phyloP scores from a whole-genome alignment of 2,797 vertebrate species.

The Masticophis lateralis region DNA sequence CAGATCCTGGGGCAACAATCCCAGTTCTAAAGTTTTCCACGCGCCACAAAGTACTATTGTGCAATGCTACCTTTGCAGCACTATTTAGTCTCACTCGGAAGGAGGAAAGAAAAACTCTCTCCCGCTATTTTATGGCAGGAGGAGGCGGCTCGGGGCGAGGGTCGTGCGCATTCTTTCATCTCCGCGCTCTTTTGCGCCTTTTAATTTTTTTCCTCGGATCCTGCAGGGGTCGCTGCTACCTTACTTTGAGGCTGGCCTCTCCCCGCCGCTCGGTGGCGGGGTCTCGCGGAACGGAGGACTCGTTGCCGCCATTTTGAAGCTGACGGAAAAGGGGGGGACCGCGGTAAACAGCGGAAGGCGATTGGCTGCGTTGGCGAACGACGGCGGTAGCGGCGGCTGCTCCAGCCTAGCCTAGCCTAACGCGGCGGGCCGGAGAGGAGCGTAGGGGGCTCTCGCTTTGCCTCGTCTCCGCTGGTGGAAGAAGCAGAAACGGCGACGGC shows the following conservation, averaged over 20 bases:
- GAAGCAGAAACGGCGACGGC: slow-evolving; percentile 9
- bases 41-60: neutral
- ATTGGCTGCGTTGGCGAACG: slow-evolving; percentile 71
- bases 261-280: slow-evolving; percentile 52
- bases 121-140: neutral
- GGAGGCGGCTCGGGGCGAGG: neutral
- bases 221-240: slow-evolving; percentile 70
- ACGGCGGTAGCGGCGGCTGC: slow-evolving; percentile 60
- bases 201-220: neutral
- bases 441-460: slow-evolving; percentile 40
- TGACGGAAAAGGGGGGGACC: slow-evolving; percentile 69
- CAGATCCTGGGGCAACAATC: neutral
- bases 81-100: neutral
- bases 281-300: slow-evolving; percentile 72
- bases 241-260: slow-evolving; percentile 27
- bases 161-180: neutral
- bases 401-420: slow-evolving; percentile 60
- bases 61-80: neutral
- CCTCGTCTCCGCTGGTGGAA: slow-evolving; percentile 33
- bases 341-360: slow-evolving; percentile 73
- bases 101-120: neutral
- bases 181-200: neutral
- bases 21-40: neutral
- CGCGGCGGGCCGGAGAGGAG: slow-evolving; percentile 63
- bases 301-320: slow-evolving; percentile 99